Evolutionary conservation across 2,888 invertebrate species (phyloP), one percentile per base, ranked within the genome.

Genomic region (Lamproptera curius): DNA sequence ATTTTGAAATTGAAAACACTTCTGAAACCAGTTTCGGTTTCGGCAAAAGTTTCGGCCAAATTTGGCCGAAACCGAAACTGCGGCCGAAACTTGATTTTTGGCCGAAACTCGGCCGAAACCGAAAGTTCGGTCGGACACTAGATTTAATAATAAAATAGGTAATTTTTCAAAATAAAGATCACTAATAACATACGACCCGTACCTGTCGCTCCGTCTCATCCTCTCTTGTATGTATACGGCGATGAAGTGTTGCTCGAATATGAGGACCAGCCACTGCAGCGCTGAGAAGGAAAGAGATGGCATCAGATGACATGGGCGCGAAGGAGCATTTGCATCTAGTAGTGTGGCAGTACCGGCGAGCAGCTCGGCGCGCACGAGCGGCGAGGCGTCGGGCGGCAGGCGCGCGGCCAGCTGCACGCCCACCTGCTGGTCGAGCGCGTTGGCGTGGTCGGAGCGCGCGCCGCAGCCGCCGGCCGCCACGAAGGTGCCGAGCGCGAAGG

Each of bases 401-500:
- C 92, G 92, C 65, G 92, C 92, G 43, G 96, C 91, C 57, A 99
- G 89, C 46, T 92, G 94, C 87, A 96, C 94, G 54, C 95, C 97
- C 56, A 99, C 94, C 62, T 94, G 93, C 69, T 97, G 96, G 87
- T 98, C 97, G 51, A 98, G 95, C 70, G 94, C 95, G 78, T 95
- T 96, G 35, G 97, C 97, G 81, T 98, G 98, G 70, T 97, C 97
- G 41, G 94, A 94, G 61, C 97, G 92, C 70, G 94, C 93, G 53
- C 58, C 58, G 34, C 92, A 92, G 11, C 93, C 93, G 40, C 94
- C 93, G 26, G 94, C 94, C 73, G 94, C 95, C 63, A 98, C 92
- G 81, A 97, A 97, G 15, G 97, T 95, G 54, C 98, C 99, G 53
- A 99, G 88, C 10, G 99, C 98, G 85, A 94, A 98, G 3, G 98